Percentiles rank a stretch among this genome's conserved stretches.
phyloP scores from a whole-genome alignment of 2,888 invertebrate genomes.

The Caenorhabditis sp. region DNA sequence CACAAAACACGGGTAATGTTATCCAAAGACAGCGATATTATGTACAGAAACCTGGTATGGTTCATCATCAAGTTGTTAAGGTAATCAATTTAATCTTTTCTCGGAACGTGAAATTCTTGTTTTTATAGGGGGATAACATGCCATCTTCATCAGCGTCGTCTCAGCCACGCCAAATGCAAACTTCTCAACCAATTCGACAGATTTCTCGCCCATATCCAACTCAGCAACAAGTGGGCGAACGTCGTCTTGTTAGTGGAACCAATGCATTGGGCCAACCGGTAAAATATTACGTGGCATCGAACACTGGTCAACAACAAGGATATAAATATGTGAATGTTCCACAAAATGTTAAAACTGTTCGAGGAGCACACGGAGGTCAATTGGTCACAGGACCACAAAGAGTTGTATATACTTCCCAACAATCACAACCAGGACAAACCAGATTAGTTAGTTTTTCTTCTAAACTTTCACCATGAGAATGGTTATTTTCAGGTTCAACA shows the following conservation, averaged over 20 bases:
- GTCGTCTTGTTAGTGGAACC: constrained; percentile 15
- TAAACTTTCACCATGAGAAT: too few relatives aligned
- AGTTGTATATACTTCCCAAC: constrained; percentile 10
- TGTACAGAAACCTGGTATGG: constrained; percentile 22
- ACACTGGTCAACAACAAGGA: not conserved
- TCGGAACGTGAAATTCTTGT: not conserved
- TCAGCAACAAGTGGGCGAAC: constrained; percentile 5
- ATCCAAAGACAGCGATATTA: constrained; percentile 16
- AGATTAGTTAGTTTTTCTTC: not conserved
- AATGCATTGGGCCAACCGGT: constrained; percentile 10
- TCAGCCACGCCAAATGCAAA: not conserved
- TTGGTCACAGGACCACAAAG: not conserved
- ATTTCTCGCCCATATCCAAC: not conserved
- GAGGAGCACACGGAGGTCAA: not conserved
- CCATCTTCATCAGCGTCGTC: not conserved
- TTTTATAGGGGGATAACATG: not conserved
- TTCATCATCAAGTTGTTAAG: not conserved
- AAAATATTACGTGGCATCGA: constrained; percentile 26
- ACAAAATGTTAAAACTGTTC: constrained; percentile 16
- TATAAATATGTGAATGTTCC: not conserved
- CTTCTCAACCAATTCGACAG: not conserved
- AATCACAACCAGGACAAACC: constrained; percentile 11
- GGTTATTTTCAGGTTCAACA: constrained; percentile 15
- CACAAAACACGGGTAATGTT: constrained; percentile 17
- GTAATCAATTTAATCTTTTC: constrained; percentile 2